Conservation (phyloP, 2,888 invertebrate species). For the Himalopsyche anomala region DNA sequence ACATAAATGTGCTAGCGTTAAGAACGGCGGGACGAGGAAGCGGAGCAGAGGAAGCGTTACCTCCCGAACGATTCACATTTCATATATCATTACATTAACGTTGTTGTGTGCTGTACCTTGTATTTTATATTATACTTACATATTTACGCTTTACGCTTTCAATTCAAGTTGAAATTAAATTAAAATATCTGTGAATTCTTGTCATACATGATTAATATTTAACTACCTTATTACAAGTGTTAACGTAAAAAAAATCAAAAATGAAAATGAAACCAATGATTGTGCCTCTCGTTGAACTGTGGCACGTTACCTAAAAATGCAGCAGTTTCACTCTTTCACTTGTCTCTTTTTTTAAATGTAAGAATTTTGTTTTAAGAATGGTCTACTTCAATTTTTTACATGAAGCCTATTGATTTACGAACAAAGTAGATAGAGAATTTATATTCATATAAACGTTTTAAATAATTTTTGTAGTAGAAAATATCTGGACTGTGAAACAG, state of each 20-base stretch:
- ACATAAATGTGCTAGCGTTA: conserved; percentile 56
- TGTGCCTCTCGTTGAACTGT: conserved; percentile 65
- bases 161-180: conserved; percentile 65
- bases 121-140: conserved; percentile 65
- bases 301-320: conserved; percentile 65
- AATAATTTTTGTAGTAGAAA: conserved; percentile 62
- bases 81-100: conserved; percentile 63
- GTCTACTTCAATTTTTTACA: conserved; percentile 63
- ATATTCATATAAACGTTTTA: conserved; percentile 57
- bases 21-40: conserved; percentile 29
- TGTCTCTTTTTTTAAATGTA: conserved; percentile 62
- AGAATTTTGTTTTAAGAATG: conserved; percentile 62
- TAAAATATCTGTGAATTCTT: conserved; percentile 65
- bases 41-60: conserved; percentile 47
- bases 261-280: conserved; percentile 65
- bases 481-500: conserved; percentile 61
- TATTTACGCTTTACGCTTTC: conserved; percentile 66
- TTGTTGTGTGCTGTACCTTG: conserved; percentile 66
- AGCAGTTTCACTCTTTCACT: conserved; percentile 63
- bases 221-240: conserved; percentile 58
- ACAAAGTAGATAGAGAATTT: conserved; percentile 65
- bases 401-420: conserved; percentile 64
- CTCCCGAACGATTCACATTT: conserved; percentile 57
- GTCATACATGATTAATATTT: conserved; percentile 63
- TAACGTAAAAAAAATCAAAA: conserved; percentile 51